phyloP scores from a whole-genome alignment of 2,888 invertebrate species.

The Epistrophella euchroma region DNA sequence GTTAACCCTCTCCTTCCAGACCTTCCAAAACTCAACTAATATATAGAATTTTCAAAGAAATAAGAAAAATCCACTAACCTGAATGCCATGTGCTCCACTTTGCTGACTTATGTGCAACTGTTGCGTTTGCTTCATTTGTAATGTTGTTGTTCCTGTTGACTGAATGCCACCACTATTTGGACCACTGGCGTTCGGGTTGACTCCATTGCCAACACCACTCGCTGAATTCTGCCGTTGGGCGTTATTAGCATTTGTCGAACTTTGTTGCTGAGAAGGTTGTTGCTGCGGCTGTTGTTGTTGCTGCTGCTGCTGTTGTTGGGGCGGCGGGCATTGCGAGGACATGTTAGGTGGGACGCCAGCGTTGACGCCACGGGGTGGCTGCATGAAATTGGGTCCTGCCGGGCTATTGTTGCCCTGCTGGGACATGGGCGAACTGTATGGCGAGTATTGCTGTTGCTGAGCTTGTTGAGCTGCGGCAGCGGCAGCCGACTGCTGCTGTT shows the following conservation, averaged over 20 bases:
- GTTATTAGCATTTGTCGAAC: constrained; percentile 65
- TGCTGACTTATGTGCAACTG: constrained; percentile 94
- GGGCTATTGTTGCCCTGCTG: constrained; percentile 84
- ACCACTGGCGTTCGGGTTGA: constrained; percentile 76
- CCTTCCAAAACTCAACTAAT: not conserved
- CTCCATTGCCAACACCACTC: constrained; percentile 77
- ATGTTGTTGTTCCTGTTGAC: constrained; percentile 84
- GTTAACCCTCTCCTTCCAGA: not conserved
- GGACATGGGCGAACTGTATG: constrained; percentile 88
- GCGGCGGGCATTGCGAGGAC: constrained; percentile 78
- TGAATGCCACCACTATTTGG: constrained; percentile 78
- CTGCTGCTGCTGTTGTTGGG: constrained; percentile 68
- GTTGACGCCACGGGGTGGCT: constrained; percentile 80
- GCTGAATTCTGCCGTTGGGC: constrained; percentile 64
- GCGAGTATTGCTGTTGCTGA: constrained; percentile 87
- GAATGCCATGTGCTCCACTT: constrained; percentile 90
- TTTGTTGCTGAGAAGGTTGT: constrained; percentile 74
- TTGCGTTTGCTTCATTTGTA: constrained; percentile 95
- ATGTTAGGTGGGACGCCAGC: constrained; percentile 77
- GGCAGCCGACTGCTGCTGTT: constrained; percentile 79
- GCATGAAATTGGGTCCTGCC: constrained; percentile 81
- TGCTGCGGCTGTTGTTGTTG: constrained; percentile 71
- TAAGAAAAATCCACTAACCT: constrained; percentile 86
- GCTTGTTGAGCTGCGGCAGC: constrained; percentile 75
- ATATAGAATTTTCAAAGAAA: not conserved